Evolutionary conservation across 1,140 invertebrate genomes (phyloP), one percentile per base, ranked within the genome.

Genomic region (Drosophila willistoni): DNA sequence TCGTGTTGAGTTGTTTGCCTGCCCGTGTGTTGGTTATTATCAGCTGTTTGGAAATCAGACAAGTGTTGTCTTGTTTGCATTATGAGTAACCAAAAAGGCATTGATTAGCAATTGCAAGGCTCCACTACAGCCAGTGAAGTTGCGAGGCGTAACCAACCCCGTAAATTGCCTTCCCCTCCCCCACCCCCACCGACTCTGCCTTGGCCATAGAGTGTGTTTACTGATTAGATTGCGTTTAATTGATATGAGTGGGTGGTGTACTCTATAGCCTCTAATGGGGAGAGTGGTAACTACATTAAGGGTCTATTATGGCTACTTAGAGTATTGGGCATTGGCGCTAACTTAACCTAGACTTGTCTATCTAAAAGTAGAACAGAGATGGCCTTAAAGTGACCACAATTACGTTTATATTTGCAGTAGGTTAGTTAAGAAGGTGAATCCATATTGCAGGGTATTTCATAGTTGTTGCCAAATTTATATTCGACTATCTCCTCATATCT

Each of bases 31-130:
- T 36, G 60, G 56, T 87, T 87, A 86, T 86, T 86, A 86, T 86
- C 83, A 86, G 68, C 76, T 87, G 77, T 82, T 79, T 86, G 83
- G 76, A 86, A 86, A 86, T 86, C 83, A 82, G 79, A 86, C 76
- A 86, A 86, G 83, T 86, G 83, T 67, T 73, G 77, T 63, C 69
- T 77, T 83, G 76, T 79, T 76, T 79, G 71, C 66, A 65, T 68
- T 70, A 81, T 81, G 79, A 81, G 79, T 81, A 81, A 81, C 64
- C 44, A 22, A 17, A 29, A 19, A 22, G 17, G 44, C 79, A 81
- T 77, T 80, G 79, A 81, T 81, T 81, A 78, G 79, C 65, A 70
- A 68, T 36, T 72, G 70, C 64, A 81, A 77, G 64, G 47, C 71
- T 54, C 51, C 54, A 39, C 63, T 39, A 7, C 36, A 60, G n/a